phyloP scores from a whole-genome alignment of 2,797 vertebrate genomes.

The Taenioides sp. region DNA sequence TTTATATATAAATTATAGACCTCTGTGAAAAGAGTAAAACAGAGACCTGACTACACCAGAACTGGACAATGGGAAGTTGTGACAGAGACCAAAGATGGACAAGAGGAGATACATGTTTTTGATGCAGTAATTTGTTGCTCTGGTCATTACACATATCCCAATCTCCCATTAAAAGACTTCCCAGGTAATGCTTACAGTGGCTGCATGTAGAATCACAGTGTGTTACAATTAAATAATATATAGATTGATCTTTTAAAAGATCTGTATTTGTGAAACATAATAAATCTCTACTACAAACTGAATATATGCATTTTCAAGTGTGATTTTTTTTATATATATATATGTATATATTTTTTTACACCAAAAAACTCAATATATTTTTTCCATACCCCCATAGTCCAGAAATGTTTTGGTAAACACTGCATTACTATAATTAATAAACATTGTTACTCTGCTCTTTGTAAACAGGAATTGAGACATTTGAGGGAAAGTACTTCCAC shows the following conservation, averaged over 20 bases:
- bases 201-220: not conserved
- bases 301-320: too few species aligned
- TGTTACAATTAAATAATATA: not conserved
- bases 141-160: slow-evolving; percentile 85
- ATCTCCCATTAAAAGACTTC: slow-evolving; percentile 85
- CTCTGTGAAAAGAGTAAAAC: slow-evolving; percentile 77
- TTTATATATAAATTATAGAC: slow-evolving; percentile 76
- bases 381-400: not conserved
- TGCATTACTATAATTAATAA: too few species aligned
- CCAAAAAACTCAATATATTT: not conserved
- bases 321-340: too few species aligned
- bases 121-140: slow-evolving; percentile 88
- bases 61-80: slow-evolving; percentile 88
- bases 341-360: not conserved
- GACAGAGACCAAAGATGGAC: slow-evolving; percentile 74
- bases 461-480: slow-evolving; percentile 74
- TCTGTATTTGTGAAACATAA: too few species aligned
- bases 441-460: not conserved
- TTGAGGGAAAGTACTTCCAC: slow-evolving; percentile 76
- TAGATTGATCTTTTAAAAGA: too few species aligned
- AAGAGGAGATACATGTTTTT: slow-evolving; percentile 76
- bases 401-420: not conserved
- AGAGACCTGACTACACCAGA: slow-evolving; percentile 75
- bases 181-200: slow-evolving; percentile 75
- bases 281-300: too few species aligned